Base-by-base conservation (phyloP, 2,797 vertebrate genomes). In the Propithecus perrieri region DNA sequence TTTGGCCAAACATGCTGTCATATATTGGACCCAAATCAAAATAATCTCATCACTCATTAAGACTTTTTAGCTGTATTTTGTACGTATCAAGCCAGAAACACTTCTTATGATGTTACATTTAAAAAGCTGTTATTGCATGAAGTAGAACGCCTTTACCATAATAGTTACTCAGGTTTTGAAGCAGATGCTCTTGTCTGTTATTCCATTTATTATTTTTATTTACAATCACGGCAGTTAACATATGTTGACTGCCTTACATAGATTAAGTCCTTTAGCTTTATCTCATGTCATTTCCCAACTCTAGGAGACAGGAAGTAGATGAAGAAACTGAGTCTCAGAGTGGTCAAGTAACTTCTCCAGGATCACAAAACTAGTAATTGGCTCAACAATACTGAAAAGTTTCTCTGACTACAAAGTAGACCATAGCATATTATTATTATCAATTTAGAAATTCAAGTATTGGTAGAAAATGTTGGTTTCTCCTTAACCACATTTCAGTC, bases 301-400 rank as follows among this genome's bases (percentile, higher is more conserved):
- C 33, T 57, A n/a, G 41, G 46, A 87, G n/a, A 53, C 48, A 91
- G 80, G 78, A 83, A 59, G 6, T 33, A 20, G 20, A 55, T 59
- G 35, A 81, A 84, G 48, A 96, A 92, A 71, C 22, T n/a, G 53
- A 74, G 30, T 71, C 85, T 96, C 80, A 72, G 14, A 78, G 30
- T 26, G 30, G 38, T 41, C 57, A 88, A 72, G 2, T n/a, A 28
- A 85, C 7, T 59, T 94, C 48, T 71, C 30, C 63, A 79, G 26
- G 22, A 38, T 87, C 14, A 59, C 15, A 85, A 43, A 88, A 79
- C 46, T 71, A 89, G 13, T 18, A 75, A 75, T 28, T 71, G 50
- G 22, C 43, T 65, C 15, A 95, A 26, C 9, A 13, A 43, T 55
- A 28, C 69, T 81, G 35, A 69, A 35, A 96, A 18, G 12, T 74